Evolutionary conservation across 2,797 vertebrate species (phyloP), one percentile per base, ranked within the genome.

Genomic region (Argya squamiceps): DNA sequence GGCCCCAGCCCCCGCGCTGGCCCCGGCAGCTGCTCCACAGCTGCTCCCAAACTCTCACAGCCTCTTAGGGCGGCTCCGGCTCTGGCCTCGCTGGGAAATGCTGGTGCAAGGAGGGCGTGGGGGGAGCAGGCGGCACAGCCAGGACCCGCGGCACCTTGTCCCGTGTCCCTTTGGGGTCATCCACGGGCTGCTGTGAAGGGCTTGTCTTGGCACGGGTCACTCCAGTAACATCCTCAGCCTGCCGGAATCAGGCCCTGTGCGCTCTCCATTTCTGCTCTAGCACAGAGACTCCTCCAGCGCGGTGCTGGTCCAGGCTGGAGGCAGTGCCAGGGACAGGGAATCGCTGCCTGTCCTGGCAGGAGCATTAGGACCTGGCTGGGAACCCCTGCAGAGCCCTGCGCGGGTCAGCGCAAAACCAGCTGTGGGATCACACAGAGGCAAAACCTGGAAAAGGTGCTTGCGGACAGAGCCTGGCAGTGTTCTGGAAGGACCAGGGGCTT

Each of bases 1-100:
- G 27, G 77, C 53, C 65, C 47, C 7, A 14, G 68, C 95, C 88
- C 82, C 83, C 3, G 7, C 11, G 1, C 65, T 70, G 90, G 90
- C 93, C 82, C 79, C 73, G 11, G 32, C 96, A 93, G 95, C 96
- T 97, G 94, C 44, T 95, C 70, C 37, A 12, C 96, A 97, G 96
- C 95, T 97, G 96, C 71, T 95, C 70, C 1, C 75, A 34, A 64
- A 55, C 55, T 53, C 80, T 65, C 7, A 10, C 8, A 83, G 68
- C 46, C 27, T 78, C 77, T 41, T 26, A 63, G 96, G 91, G 89
- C 15, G 70, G 65, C 78, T 91, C 80, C 50, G 2, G 49, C 53
- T 75, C 68, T 12, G 34, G 41, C 34, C 83, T 56, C 27, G 19
- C 75, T 83, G 0, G 4, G n/a, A 84, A 78, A 44, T 17, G 44